These are phyloP conservation scores for Protobothrops mucrosquamatus DNA, from an alignment of 2,113 vertebrate species.

Conservation along the genomic window DNA sequence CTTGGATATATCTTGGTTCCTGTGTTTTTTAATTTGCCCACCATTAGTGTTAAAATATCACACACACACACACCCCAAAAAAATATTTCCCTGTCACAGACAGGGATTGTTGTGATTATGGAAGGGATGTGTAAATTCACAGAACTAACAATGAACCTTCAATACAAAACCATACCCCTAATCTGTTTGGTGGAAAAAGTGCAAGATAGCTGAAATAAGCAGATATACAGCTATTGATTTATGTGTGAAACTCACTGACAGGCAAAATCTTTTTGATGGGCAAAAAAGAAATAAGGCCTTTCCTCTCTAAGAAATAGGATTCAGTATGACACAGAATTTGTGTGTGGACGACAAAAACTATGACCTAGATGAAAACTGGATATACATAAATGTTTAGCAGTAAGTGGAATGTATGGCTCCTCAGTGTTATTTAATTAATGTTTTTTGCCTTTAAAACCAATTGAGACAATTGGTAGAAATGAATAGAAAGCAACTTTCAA, in stretches of 20 bases:
- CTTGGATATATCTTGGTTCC: background rate
- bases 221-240: background rate
- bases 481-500: background rate
- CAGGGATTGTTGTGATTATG: background rate
- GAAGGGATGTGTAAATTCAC: background rate
- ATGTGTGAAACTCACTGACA: background rate
- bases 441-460: background rate
- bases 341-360: background rate
- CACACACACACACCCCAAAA: background rate
- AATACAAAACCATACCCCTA: background rate
- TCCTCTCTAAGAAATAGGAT: background rate
- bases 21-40: background rate
- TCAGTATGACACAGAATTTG: background rate
- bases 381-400: background rate
- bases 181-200: background rate
- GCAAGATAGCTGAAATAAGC: background rate
- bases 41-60: background rate
- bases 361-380: background rate
- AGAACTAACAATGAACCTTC: background rate
- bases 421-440: background rate
- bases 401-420: background rate
- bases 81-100: background rate
- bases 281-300: background rate
- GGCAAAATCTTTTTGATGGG: background rate
- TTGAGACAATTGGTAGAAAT: background rate